A percentile compares a stretch with the other conserved stretches of the same genome.
Conservation (phyloP, 2,113 vertebrate species). For the Riparia riparia region DNA sequence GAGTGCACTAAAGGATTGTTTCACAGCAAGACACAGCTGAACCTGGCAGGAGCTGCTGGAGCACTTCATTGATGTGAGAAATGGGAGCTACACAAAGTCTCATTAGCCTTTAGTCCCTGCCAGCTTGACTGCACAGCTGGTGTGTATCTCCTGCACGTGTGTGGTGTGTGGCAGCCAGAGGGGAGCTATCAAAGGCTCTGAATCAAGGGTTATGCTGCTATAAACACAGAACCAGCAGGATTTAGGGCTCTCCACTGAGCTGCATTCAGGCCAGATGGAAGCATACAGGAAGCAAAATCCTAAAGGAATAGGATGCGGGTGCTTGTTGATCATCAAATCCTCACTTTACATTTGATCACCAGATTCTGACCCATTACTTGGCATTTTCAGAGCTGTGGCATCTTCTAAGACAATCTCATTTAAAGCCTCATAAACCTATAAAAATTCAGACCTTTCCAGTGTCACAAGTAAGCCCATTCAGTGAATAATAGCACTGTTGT, state of each 20-base stretch:
- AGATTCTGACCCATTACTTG: neutral
- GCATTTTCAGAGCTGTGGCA: neutral
- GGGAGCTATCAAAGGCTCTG: neutral
- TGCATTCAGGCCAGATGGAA: neutral
- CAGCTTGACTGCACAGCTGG: neutral
- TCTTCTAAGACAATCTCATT: neutral
- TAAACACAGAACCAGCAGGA: neutral
- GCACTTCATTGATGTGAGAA: neutral
- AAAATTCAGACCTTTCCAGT: neutral
- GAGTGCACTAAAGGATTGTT: neutral
- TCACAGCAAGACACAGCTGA: neutral
- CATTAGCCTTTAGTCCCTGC: neutral
- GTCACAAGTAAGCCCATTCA: neutral
- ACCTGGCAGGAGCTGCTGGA: neutral
- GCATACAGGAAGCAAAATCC: neutral
- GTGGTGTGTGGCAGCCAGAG: neutral
- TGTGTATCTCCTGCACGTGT: neutral
- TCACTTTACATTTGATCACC: neutral
- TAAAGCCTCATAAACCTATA: neutral
- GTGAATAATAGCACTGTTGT: constrained; percentile 7
- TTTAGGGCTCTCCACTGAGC: neutral
- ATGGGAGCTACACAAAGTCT: neutral
- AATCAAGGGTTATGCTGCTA: neutral
- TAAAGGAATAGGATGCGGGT: neutral
- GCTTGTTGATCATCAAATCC: neutral